Evolutionary conservation across 2,888 invertebrate species (phyloP).

Genomic region (Stenchaetothrips biformis): DNA sequence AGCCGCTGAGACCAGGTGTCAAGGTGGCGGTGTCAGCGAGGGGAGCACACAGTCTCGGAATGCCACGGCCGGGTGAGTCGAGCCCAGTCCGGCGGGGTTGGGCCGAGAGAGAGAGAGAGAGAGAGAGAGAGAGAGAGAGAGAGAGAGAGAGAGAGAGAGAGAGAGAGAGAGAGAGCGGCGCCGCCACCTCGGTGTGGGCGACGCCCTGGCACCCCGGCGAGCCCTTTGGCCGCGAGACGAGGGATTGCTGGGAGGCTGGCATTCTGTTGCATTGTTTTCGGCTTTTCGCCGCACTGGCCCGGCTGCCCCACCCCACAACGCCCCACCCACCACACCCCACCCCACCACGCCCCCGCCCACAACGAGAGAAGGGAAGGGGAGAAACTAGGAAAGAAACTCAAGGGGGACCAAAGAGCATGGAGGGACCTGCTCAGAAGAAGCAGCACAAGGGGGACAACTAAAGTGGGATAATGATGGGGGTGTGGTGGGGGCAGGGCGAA

Average conservation of each 20-base stretch:
- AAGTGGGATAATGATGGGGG: constrained; percentile 20
- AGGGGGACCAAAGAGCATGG: not conserved
- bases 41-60: too few species aligned
- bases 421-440: not conserved
- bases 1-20: too few species aligned
- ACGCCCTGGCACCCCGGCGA: too few species aligned
- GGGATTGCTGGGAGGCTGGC: not conserved
- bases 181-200: too few species aligned
- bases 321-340: not conserved
- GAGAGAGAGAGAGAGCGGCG: not conserved
- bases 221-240: not conserved
- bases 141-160: not conserved
- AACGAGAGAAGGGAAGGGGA: not conserved
- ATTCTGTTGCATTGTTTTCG: not conserved
- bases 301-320: not conserved
- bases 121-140: too few species aligned
- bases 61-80: too few species aligned
- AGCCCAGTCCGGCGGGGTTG: too few species aligned
- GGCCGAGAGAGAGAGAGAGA: not conserved
- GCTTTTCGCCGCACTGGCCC: not conserved
- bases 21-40: too few species aligned
- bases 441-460: not conserved
- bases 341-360: not conserved
- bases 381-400: constrained; percentile 9
- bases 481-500: not conserved